phyloP scores from a whole-genome alignment of 2,888 invertebrate species.

The Mesorhabditis sp. region DNA sequence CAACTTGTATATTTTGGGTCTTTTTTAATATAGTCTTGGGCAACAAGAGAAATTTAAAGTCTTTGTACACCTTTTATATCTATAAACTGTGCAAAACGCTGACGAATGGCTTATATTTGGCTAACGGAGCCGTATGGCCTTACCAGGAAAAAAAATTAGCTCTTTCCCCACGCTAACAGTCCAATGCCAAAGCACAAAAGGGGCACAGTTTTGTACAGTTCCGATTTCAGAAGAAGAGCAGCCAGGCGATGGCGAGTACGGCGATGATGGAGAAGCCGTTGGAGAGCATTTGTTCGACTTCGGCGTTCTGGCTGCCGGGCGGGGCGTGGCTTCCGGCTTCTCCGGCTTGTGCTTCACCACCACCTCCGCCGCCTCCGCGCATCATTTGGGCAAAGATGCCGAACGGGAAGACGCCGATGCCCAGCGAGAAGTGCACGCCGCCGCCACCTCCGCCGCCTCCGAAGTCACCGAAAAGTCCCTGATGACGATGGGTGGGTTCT shows the following conservation, averaged over 20 bases:
- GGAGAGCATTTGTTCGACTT: constrained; percentile 51
- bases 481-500: constrained; percentile 27
- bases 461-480: constrained; percentile 45
- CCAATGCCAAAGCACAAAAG: too few relatives aligned
- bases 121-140: too few relatives aligned
- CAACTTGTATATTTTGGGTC: too few relatives aligned
- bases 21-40: too few relatives aligned
- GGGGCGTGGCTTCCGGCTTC: constrained; percentile 17
- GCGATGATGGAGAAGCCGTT: constrained; percentile 53
- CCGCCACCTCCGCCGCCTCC: constrained; percentile 28
- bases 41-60: too few relatives aligned
- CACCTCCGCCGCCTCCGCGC: constrained; percentile 11
- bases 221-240: constrained; percentile 35
- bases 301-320: constrained; percentile 43
- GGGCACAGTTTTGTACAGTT: too few relatives aligned
- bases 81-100: too few relatives aligned
- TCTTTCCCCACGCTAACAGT: too few relatives aligned
- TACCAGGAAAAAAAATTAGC: too few relatives aligned
- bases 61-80: too few relatives aligned
- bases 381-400: background rate
- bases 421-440: constrained; percentile 57
- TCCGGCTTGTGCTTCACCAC: background rate
- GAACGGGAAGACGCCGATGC: constrained; percentile 39
- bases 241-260: constrained; percentile 53
- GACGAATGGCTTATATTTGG: too few relatives aligned